Conservation (phyloP, 2,888 invertebrate species). For the Salticus scenicus region DNA sequence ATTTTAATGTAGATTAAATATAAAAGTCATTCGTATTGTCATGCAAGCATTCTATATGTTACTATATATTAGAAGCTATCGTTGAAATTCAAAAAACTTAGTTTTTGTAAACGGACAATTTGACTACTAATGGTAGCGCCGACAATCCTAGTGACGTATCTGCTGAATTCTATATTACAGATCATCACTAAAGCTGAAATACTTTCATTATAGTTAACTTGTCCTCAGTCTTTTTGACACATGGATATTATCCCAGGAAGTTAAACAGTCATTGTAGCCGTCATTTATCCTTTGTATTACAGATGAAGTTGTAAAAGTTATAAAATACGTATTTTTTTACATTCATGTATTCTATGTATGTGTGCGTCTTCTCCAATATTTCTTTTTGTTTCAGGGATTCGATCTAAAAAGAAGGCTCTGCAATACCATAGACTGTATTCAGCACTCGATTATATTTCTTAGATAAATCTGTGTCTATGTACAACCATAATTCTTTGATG, state of each 20-base stretch:
- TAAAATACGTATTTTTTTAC: slow-evolving; percentile 7
- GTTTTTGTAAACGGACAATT: too few species aligned
- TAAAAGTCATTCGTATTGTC: too few species aligned
- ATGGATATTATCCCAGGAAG: not conserved
- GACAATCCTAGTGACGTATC: slow-evolving; percentile 4
- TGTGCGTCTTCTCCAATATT: not conserved
- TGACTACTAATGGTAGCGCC: not conserved
- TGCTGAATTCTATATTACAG: not conserved
- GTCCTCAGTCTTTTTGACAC: not conserved
- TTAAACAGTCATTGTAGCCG: not conserved
- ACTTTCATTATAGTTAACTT: not conserved
- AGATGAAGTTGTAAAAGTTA: not conserved
- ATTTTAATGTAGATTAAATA: too few species aligned
- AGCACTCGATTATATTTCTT: not conserved
- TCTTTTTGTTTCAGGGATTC: not conserved
- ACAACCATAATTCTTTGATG: not conserved
- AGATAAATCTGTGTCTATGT: not conserved
- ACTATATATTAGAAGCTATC: too few species aligned
- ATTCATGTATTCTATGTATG: not conserved
- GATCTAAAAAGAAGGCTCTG: not conserved
- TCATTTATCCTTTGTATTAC: not conserved
- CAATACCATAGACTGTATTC: not conserved
- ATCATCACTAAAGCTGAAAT: not conserved
- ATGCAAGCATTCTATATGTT: too few species aligned
- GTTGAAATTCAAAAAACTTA: too few species aligned